Evolutionary conservation across 2,797 vertebrate genomes (phyloP).

Genomic region (Gouania willdenowi): DNA sequence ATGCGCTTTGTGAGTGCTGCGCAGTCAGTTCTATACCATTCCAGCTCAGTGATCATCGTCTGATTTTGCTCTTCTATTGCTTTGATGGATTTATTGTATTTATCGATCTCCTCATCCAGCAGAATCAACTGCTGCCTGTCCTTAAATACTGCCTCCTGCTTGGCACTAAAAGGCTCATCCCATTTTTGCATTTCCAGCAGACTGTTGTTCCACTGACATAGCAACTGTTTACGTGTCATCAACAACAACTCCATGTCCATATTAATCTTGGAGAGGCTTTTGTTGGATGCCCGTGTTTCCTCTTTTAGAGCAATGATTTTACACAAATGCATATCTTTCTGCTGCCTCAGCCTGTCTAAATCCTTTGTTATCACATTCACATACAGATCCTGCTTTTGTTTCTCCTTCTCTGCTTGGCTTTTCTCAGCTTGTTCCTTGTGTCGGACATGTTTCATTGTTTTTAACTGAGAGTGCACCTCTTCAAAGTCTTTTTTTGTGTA

Average conservation of each 20-base stretch:
- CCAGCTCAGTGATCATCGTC: slow-evolving; percentile 74
- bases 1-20: slow-evolving; percentile 72
- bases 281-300: no score
- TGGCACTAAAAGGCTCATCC: slow-evolving; percentile 76
- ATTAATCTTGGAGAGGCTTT: no score
- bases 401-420: no score
- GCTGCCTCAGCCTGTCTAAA: no score
- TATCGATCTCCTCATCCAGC: slow-evolving; percentile 76
- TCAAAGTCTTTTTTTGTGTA: no score
- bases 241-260: slow-evolving; percentile 79
- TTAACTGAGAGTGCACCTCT: no score
- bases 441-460: no score
- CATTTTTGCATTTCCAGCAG: slow-evolving; percentile 80
- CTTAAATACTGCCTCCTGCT: slow-evolving; percentile 67
- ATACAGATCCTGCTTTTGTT: no score
- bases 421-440: no score
- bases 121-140: slow-evolving; percentile 69
- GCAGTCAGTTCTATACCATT: slow-evolving; percentile 66
- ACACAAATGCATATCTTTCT: no score
- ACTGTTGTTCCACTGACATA: slow-evolving; percentile 86
- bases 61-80: slow-evolving; percentile 86
- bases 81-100: slow-evolving; percentile 75
- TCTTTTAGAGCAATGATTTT: no score
- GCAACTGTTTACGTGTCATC: slow-evolving; percentile 78
- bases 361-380: no score